phyloP scores from a whole-genome alignment of 1,140 invertebrate species.

The Oppia nitens region DNA sequence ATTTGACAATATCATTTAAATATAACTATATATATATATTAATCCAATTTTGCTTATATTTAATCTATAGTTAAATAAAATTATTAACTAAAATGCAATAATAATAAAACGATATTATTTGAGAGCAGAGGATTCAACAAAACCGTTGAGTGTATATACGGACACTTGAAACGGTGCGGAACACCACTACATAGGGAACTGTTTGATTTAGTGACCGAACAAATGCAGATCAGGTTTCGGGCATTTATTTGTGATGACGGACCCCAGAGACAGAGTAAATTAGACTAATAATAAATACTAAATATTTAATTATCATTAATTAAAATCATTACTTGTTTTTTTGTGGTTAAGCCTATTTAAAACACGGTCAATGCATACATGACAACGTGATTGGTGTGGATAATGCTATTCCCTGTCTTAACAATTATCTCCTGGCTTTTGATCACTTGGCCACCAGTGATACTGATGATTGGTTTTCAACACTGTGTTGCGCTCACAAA shows the following conservation, averaged over 20 bases:
- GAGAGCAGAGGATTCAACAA: constrained; percentile 1
- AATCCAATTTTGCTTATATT: too few species aligned
- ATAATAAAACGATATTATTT: too few species aligned
- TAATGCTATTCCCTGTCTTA: constrained; percentile 3
- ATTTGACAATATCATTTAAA: too few species aligned
- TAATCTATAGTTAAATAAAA: too few species aligned
- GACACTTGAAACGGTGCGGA: constrained; percentile 1
- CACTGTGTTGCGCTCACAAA: constrained; percentile 5
- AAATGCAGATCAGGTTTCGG: constrained; percentile 4
- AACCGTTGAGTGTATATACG: not conserved
- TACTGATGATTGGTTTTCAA: not conserved
- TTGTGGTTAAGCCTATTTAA: not conserved
- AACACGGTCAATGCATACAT: not conserved
- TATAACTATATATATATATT: too few species aligned
- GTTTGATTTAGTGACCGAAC: constrained; percentile 2
- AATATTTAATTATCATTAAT: not conserved
- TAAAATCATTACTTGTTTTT: constrained; percentile 2
- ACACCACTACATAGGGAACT: constrained; percentile 1
- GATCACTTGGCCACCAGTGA: not conserved
- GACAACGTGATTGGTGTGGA: constrained; percentile 5
- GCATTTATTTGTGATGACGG: constrained; percentile 4
- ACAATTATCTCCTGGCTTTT: constrained; percentile 9
- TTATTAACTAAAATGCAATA: too few species aligned
- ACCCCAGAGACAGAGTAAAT: not conserved
- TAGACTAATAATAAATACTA: not conserved